Conservation (phyloP, 2,113 vertebrate species). For the Pyxicephalus adspersus region DNA sequence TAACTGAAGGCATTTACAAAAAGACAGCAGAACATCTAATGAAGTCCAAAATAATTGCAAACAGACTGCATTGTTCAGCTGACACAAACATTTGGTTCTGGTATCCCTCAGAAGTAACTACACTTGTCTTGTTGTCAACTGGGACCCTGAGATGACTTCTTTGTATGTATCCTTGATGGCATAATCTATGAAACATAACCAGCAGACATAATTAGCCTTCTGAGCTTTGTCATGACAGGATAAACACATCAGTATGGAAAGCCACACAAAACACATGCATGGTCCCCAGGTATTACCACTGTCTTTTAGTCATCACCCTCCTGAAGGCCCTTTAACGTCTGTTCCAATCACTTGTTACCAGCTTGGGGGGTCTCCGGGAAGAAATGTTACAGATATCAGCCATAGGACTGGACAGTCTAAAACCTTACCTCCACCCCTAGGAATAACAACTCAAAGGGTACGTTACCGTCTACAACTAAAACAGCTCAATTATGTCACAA, state of each 20-base stretch:
- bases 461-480: background rate
- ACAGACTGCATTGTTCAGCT: background rate
- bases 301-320: slow-evolving; percentile 24
- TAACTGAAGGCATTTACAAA: slow-evolving; percentile 6
- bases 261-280: slow-evolving; percentile 27
- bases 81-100: slow-evolving; percentile 38
- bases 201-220: slow-evolving; percentile 35
- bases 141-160: slow-evolving; percentile 19
- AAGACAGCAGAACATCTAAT: background rate
- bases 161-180: slow-evolving; percentile 30
- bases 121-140: slow-evolving; percentile 29
- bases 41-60: slow-evolving; percentile 19
- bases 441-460: background rate
- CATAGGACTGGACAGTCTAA: background rate
- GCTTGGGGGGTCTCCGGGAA: slow-evolving; percentile 18
- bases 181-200: slow-evolving; percentile 33
- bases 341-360: slow-evolving; percentile 16
- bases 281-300: slow-evolving; percentile 9
- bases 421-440: background rate
- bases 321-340: slow-evolving; percentile 13
- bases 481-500: too few relatives aligned
- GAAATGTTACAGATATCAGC: slow-evolving; percentile 10
- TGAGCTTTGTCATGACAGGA: slow-evolving; percentile 34
- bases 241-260: slow-evolving; percentile 46
- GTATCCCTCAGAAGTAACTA: slow-evolving; percentile 33